A percentile compares a stretch with the other conserved stretches of the same genome.
These are phyloP conservation scores for Manis javanica DNA, from an alignment of 2,797 vertebrate genomes.

Conservation along the genomic window DNA sequence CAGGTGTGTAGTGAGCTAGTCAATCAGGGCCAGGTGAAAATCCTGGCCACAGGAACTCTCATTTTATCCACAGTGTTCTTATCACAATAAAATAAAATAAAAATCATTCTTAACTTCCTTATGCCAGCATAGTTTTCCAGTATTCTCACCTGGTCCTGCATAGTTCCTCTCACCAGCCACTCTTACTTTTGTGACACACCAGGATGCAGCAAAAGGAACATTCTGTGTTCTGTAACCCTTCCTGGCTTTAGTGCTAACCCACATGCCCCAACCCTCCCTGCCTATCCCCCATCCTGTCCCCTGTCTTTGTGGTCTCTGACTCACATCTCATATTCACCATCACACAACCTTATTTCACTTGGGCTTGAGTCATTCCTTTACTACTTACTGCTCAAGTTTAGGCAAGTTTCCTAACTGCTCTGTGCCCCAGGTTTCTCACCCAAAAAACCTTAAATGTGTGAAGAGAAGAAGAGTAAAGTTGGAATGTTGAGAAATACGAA, in stretches of 20 bases:
- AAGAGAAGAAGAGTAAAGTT: not conserved
- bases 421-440: not conserved
- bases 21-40: too few species aligned
- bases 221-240: not conserved
- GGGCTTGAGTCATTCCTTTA: conserved; percentile 62
- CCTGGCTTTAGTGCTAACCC: not conserved
- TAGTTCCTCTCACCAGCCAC: not conserved
- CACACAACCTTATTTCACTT: not conserved
- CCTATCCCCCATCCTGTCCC: not conserved
- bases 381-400: conserved; percentile 35
- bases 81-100: not conserved
- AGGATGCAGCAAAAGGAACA: not conserved
- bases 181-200: not conserved
- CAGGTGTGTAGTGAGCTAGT: too few species aligned
- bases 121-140: not conserved
- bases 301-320: conserved; percentile 60
- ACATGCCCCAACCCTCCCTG: not conserved
- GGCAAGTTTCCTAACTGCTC: conserved; percentile 42
- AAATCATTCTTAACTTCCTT: not conserved
- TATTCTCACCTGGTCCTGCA: not conserved
- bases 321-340: not conserved
- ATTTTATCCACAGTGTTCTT: not conserved
- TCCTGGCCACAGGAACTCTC: too few species aligned
- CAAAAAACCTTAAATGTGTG: not conserved
- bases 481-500: not conserved